phyloP scores from a whole-genome alignment of 2,888 invertebrate species.

The Notocelia uddmanniana region DNA sequence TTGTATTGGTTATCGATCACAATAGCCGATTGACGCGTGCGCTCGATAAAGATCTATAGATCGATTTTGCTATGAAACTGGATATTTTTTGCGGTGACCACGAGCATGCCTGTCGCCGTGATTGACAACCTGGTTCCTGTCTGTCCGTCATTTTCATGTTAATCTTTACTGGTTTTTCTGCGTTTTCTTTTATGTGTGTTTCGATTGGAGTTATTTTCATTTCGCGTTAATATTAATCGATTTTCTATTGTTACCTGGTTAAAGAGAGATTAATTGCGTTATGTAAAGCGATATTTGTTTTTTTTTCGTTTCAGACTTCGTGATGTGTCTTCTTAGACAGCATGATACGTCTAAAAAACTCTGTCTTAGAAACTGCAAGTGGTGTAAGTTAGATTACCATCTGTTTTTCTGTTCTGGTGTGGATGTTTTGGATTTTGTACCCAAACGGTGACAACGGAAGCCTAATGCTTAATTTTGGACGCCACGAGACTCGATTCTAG shows the following conservation, averaged over 20 bases:
- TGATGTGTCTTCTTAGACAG: too few relatives aligned
- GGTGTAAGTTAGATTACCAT: too few relatives aligned
- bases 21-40: constrained; percentile 68
- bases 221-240: constrained; percentile 4
- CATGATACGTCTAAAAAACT: too few relatives aligned
- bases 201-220: constrained; percentile 26
- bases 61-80: constrained; percentile 65
- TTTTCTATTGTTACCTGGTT: neutral
- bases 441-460: too few relatives aligned
- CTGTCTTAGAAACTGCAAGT: too few relatives aligned
- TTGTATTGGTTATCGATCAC: constrained; percentile 65
- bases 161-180: constrained; percentile 38
- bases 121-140: constrained; percentile 40
- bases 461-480: too few relatives aligned
- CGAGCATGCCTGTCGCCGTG: constrained; percentile 53
- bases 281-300: neutral
- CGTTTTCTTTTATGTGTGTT: constrained; percentile 25
- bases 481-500: too few relatives aligned
- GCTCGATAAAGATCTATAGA: constrained; percentile 70
- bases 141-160: constrained; percentile 37
- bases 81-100: constrained; percentile 69
- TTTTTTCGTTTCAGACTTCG: neutral
- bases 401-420: too few relatives aligned
- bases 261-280: neutral
- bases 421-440: too few relatives aligned